phyloP scores from a whole-genome alignment of 2,113 vertebrate species.

The Cynoglossus semilaevis region DNA sequence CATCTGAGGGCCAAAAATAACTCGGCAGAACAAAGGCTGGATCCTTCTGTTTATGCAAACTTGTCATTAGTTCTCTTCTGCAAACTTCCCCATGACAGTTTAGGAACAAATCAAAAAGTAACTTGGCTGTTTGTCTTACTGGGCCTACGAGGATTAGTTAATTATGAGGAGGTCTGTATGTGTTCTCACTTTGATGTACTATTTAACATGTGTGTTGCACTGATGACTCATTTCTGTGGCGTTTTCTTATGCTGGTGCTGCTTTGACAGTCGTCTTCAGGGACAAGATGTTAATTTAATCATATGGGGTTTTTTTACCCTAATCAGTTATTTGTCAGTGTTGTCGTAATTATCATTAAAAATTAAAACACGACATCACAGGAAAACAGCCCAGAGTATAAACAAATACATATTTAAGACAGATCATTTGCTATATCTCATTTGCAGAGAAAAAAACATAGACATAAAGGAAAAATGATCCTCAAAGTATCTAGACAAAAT shows the following conservation, averaged over 20 bases:
- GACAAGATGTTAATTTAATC: too few species aligned
- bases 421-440: too few species aligned
- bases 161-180: conserved; percentile 47
- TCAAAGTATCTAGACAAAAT: too few species aligned
- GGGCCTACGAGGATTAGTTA: conserved; percentile 48
- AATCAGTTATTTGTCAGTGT: too few species aligned
- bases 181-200: conserved; percentile 29
- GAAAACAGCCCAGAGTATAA: too few species aligned
- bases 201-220: conserved; percentile 24
- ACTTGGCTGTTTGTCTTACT: conserved; percentile 53
- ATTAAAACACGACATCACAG: too few species aligned
- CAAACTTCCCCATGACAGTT: conserved; percentile 64
- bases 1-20: conserved; percentile 64
- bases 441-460: too few species aligned
- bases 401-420: too few species aligned
- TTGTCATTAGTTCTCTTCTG: conserved; percentile 61
- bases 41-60: conserved; percentile 60
- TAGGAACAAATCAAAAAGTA: conserved; percentile 57
- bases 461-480: too few species aligned
- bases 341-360: too few species aligned
- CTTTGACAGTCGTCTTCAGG: conserved; percentile 21
- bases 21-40: conserved; percentile 63
- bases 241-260: conserved; percentile 5
- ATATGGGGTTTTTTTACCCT: too few species aligned
- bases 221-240: conserved; percentile 9